Evolutionary conservation across 2,113 vertebrate species (phyloP).

Genomic region (Bufo gargarizans): DNA sequence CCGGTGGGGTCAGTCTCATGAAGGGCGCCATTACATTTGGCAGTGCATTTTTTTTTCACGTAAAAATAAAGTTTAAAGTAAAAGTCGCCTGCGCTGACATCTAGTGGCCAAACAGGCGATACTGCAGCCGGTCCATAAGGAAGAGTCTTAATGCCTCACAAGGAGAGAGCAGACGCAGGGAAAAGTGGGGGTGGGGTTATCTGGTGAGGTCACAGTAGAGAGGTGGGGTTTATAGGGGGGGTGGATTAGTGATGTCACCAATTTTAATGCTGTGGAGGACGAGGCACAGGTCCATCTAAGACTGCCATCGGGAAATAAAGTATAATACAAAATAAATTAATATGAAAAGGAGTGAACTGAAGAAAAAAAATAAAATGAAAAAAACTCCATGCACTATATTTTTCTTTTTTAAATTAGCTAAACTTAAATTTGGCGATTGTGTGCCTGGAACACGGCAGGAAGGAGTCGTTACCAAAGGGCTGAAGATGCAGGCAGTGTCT

Average conservation of each 20-base stretch:
- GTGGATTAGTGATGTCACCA: not conserved
- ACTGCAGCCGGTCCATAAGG: not conserved
- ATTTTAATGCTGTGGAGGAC: not conserved
- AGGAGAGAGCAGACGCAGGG: too few relatives aligned
- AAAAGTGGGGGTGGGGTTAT: too few relatives aligned
- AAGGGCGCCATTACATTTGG: not conserved
- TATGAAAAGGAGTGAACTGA: not conserved
- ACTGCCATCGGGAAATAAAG: not conserved
- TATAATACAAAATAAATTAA: conserved; percentile 16
- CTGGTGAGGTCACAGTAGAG: not conserved
- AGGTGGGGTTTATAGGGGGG: not conserved
- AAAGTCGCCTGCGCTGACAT: not conserved
- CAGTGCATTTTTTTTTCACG: not conserved
- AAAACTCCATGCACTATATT: not conserved
- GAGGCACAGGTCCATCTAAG: not conserved
- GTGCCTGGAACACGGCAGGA: not conserved
- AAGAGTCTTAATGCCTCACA: too few relatives aligned
- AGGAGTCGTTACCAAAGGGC: not conserved
- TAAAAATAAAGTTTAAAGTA: not conserved
- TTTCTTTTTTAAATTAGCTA: not conserved
- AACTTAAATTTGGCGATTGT: not conserved
- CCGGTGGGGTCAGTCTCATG: not conserved
- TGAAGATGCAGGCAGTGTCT: not conserved
- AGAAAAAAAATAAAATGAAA: not conserved
- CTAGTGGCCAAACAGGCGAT: not conserved